A percentile compares a stretch with the other conserved stretches of the same genome.
Conservation (phyloP, 2,797 vertebrate species). For the Tokudaia tokunoshimensis region DNA sequence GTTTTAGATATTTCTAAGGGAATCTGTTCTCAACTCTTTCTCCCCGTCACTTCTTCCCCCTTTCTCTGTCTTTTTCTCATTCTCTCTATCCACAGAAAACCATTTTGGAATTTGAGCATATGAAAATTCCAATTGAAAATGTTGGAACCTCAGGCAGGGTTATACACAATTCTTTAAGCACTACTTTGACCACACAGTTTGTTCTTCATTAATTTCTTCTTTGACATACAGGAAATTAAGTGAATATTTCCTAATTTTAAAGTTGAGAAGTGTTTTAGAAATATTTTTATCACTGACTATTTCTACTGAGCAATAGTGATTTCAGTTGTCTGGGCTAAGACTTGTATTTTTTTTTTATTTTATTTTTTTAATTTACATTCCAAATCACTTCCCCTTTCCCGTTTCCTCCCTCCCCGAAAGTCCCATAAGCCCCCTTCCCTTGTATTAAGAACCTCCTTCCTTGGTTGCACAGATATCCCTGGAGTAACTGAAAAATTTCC, state of each 20-base stretch:
- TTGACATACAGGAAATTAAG: neutral
- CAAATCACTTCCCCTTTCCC: no score
- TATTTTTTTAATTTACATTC: no score
- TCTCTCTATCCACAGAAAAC: neutral
- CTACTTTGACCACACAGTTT: neutral
- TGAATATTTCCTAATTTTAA: neutral
- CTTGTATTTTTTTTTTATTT: no score
- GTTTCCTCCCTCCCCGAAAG: no score
- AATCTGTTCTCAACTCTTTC: neutral
- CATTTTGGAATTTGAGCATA: neutral
- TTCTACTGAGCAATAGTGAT: neutral
- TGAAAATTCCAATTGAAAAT: neutral
- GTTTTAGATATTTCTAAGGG: neutral
- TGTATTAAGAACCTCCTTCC: neutral
- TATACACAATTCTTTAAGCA: neutral
- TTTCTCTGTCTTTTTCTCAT: neutral
- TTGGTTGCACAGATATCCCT: neutral
- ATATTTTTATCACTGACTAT: neutral
- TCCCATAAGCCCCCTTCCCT: no score
- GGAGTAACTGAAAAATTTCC: neutral
- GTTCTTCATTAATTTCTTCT: neutral
- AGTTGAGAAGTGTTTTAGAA: neutral
- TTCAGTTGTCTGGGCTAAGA: neutral
- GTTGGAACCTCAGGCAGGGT: neutral
- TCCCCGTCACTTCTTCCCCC: no score